These are phyloP conservation scores for Pao palembangensis DNA, from an alignment of 2,113 vertebrate genomes.

Conservation along the genomic window DNA sequence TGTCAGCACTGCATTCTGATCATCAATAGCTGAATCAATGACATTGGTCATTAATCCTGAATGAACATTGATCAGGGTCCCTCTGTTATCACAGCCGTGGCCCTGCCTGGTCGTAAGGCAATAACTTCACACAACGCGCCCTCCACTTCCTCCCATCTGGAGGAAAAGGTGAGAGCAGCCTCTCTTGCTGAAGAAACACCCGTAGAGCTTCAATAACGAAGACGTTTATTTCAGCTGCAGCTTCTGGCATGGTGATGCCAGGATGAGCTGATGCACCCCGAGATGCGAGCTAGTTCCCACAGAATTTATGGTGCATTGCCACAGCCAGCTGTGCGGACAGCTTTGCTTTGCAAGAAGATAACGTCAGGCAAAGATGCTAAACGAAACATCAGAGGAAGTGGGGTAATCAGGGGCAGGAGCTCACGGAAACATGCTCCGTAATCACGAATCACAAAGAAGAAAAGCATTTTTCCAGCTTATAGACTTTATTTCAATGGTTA, in stretches of 20 bases:
- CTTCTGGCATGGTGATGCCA: not conserved
- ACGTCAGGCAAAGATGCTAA: too few relatives aligned
- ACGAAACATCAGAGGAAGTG: too few relatives aligned
- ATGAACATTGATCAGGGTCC: conserved; percentile 47
- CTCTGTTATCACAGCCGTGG: conserved; percentile 7
- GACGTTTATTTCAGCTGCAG: not conserved
- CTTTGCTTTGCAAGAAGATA: too few relatives aligned
- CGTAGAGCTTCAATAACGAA: not conserved
- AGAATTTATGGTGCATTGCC: too few relatives aligned
- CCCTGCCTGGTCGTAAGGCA: conserved; percentile 2
- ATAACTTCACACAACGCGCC: conserved; percentile 3
- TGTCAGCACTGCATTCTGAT: conserved; percentile 44
- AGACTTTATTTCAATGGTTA: conserved; percentile 7
- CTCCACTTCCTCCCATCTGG: not conserved
- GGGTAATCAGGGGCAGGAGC: too few relatives aligned
- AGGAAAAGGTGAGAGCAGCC: conserved; percentile 29
- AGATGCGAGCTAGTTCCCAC: not conserved
- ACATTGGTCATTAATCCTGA: conserved; percentile 51
- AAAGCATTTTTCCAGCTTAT: conserved; percentile 8
- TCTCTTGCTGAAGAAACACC: not conserved
- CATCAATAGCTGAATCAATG: conserved; percentile 33
- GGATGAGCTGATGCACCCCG: not conserved
- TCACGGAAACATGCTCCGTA: too few relatives aligned
- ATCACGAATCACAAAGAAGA: not conserved
- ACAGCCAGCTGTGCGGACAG: too few relatives aligned